A percentile compares a stretch with the other conserved stretches of the same genome.
Evolutionary conservation across 2,113 vertebrate species (phyloP).

Genomic region (Platycercus adscitus): DNA sequence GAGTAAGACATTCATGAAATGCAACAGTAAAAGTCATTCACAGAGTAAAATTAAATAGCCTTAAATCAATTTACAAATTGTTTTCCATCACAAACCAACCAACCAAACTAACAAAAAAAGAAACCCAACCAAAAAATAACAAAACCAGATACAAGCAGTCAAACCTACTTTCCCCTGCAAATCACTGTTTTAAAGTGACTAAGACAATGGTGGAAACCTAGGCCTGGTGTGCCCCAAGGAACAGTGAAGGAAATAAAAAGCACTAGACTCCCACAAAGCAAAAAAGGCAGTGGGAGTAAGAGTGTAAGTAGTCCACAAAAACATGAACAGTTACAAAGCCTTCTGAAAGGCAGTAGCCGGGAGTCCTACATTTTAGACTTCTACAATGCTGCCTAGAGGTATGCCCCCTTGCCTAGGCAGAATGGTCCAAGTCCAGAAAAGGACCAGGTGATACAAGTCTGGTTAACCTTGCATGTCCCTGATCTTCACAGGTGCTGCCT

Average conservation of each 20-base stretch:
- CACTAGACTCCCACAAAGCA: background rate
- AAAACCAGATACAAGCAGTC: background rate
- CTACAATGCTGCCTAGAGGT: background rate
- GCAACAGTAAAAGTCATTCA: background rate
- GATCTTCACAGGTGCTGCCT: background rate
- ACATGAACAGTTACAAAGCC: rapidly evolving
- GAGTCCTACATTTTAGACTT: background rate
- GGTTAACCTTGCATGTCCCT: background rate
- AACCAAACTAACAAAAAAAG: background rate
- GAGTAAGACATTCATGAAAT: background rate
- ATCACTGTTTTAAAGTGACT: background rate
- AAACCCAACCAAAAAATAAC: background rate
- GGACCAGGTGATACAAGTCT: background rate
- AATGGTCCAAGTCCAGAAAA: background rate
- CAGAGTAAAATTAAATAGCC: background rate
- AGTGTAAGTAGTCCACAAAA: background rate
- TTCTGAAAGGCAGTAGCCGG: background rate
- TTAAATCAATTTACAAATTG: background rate
- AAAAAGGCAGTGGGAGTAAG: background rate
- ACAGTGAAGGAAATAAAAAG: background rate
- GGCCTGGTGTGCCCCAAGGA: background rate
- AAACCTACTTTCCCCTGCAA: background rate
- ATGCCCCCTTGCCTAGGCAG: background rate
- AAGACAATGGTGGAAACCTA: background rate
- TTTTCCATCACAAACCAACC: background rate